Base-by-base conservation (phyloP, 2,888 invertebrate genomes). In the Cataglyphis albicans region DNA sequence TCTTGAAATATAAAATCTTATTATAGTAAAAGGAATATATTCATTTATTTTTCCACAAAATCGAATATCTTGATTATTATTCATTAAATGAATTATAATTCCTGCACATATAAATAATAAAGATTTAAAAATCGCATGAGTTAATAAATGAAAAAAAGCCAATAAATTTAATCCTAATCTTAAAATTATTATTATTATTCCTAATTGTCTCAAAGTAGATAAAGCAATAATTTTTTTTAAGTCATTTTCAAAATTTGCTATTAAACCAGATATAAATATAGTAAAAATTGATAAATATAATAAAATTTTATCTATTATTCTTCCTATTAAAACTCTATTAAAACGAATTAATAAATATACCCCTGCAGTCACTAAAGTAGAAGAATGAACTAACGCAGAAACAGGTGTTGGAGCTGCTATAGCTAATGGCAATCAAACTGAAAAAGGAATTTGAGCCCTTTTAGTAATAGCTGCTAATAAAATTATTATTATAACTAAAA, bases 381-480 rank as follows among this genome's bases (percentile, higher is more conserved):
- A 97, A 87, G 97, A 97, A 96, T 97, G 97, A 88, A 97, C 97
- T 95, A 97, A 95, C 84, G 97, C 96, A n/a, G 97, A 97, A 82
- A 97, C 96, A 12, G 97, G 73, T 0, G 73, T 73, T 10, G 97
- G 97, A 64, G 97, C 97, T 0, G 97, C 97, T 94, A 97, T 97
- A 63, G 97, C 97, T 0, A 96, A 96, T 0, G 97, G 97, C 70
- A 97, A 94, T 91, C 97, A 97, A 65, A 97, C 96, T 86, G 97
- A 97, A 96, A 97, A 98, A 68, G 97, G 97, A 95, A 97, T 96
- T 94, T 97, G 97, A 92, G 97, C 97, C 0, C 32, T 32, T 6
- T 32, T 32, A 84, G 97, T 97, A 95, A 97, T 96, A 75, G 96
- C 95, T 0, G 96, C 96, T 32, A 95, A 73, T 57, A 95, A 74